Conservation (phyloP, 2,888 invertebrate species). For the Lobophora halterata region DNA sequence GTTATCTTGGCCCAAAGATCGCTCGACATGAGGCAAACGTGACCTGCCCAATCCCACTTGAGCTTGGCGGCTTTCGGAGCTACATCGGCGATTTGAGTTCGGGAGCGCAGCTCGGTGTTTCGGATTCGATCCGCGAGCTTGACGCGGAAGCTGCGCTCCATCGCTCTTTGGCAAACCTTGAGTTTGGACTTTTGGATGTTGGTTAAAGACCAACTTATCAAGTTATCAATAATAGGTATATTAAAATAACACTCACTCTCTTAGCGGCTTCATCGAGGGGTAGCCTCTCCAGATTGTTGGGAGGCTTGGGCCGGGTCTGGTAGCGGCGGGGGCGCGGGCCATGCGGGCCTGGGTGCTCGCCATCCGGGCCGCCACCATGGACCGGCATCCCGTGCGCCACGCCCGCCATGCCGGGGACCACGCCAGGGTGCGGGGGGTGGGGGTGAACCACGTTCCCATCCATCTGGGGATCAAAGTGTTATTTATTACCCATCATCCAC, state of each 20-base stretch:
- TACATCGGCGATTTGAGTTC: no score
- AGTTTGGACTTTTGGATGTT: no score
- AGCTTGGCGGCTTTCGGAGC: no score
- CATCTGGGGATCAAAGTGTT: conserved; percentile 60
- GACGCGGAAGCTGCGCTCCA: no score
- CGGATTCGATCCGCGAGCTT: no score
- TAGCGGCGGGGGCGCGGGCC: conserved; percentile 69
- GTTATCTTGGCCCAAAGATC: no score
- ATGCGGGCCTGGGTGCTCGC: conserved; percentile 60
- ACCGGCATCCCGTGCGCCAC: conserved; percentile 68
- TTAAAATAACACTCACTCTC: conserved; percentile 51
- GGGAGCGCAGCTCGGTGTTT: no score
- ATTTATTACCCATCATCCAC: no score
- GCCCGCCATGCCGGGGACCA: conserved; percentile 59
- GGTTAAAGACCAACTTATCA: conserved; percentile 1
- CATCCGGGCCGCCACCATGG: conserved; percentile 67
- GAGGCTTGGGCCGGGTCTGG: conserved; percentile 66
- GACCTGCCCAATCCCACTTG: no score
- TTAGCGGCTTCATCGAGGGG: conserved; percentile 87
- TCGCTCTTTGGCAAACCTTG: no score
- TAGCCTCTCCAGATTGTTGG: conserved; percentile 76
- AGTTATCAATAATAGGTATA: neutral
- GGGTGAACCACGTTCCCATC: conserved; percentile 67
- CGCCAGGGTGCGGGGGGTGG: conserved; percentile 42
- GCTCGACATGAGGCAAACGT: no score